A percentile compares a stretch with the other conserved stretches of the same genome.
These are phyloP conservation scores for Pteropus rufus DNA, from an alignment of 2,797 vertebrate genomes.

Conservation along the genomic window DNA sequence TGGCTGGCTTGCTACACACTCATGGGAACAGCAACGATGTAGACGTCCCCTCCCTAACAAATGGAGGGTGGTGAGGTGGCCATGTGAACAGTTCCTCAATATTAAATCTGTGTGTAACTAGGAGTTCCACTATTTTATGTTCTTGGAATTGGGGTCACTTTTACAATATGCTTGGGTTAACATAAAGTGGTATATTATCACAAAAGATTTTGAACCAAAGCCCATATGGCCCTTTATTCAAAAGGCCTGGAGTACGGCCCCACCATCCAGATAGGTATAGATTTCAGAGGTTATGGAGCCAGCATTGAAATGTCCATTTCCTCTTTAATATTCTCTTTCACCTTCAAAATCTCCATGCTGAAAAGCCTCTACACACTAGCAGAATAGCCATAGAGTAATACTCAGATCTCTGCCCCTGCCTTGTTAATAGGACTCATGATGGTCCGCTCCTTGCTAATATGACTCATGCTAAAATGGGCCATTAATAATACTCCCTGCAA, in stretches of 20 bases:
- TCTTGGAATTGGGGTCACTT: constrained; percentile 4
- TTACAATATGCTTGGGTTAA: background rate
- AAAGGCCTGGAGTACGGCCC: background rate
- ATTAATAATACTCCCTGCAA: constrained; percentile 42
- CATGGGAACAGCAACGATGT: background rate
- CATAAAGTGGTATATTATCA: background rate
- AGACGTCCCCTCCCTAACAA: background rate
- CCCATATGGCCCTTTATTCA: background rate
- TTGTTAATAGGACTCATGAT: background rate
- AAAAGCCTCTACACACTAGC: background rate
- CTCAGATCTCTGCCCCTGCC: background rate
- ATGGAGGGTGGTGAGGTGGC: background rate
- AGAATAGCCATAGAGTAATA: background rate
- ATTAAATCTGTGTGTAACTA: background rate
- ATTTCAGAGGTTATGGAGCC: background rate
- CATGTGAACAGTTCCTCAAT: background rate
- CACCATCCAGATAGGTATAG: background rate
- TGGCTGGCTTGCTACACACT: background rate
- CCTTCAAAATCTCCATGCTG: background rate
- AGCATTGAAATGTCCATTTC: background rate
- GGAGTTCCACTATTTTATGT: background rate
- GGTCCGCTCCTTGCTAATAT: background rate
- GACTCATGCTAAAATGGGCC: constrained; percentile 41
- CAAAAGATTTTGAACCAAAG: constrained; percentile 4
- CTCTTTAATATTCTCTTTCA: background rate